Evolutionary conservation across 2,113 vertebrate species (phyloP).

Genomic region (human): DNA sequence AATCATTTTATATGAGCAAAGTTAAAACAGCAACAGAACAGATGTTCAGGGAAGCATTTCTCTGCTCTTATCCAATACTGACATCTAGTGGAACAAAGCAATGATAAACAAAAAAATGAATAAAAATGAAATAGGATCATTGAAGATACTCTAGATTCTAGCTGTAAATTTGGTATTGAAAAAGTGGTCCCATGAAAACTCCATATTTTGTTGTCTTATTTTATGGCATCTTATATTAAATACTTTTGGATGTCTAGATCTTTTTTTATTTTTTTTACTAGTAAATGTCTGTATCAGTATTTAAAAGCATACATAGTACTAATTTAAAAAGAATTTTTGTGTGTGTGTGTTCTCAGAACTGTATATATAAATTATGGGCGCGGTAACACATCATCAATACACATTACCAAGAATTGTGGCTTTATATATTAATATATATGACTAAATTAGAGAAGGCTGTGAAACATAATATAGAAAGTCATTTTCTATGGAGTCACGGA

Average conservation of each 20-base stretch:
- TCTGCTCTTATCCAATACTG: conserved; percentile 76
- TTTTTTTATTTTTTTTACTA: not conserved
- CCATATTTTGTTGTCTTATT: not conserved
- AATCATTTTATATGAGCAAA: not conserved
- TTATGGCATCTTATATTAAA: not conserved
- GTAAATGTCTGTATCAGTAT: not conserved
- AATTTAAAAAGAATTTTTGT: not conserved
- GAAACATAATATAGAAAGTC: not conserved
- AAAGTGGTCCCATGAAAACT: no score
- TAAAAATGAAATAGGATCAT: not conserved
- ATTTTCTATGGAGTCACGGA: not conserved
- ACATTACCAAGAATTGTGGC: not conserved
- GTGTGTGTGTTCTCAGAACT: not conserved
- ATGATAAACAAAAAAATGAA: not conserved
- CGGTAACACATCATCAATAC: accelerated
- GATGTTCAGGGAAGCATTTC: accelerated
- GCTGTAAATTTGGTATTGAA: not conserved
- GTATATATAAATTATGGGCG: not conserved
- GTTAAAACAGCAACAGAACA: not conserved
- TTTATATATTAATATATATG: not conserved
- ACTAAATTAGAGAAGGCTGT: not conserved
- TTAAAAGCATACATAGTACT: not conserved
- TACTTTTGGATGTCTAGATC: accelerated
- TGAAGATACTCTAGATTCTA: not conserved
- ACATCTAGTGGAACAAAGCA: conserved; percentile 79